Base-by-base conservation (phyloP, 2,797 vertebrate species). In the Molossus molossus region DNA sequence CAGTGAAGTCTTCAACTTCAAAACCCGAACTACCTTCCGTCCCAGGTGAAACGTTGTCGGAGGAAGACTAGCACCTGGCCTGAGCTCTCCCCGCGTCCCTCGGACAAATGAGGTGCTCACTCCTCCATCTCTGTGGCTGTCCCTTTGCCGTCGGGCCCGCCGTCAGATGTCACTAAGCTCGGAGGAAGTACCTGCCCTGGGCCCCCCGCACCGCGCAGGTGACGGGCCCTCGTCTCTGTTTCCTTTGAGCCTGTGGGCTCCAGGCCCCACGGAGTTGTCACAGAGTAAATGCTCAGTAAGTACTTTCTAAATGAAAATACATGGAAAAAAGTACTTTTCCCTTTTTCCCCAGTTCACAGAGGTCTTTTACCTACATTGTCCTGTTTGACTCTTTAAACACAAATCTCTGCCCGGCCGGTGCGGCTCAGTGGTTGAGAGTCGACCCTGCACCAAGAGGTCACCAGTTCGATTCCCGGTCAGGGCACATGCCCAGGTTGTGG, bases 161-260 rank as follows among this genome's bases (percentile, higher is more conserved):
- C 23, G 2, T 90, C 72, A 57, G 20, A 55, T 27, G 21, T 48
- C 58, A 7, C 60, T 20, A 23, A 81, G 58, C 9, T 53, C 57
- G 37, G 12, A 2, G 2, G 3, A 48, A 6, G 14, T 9, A 33
- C 10, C 12, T 53, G 9, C 53, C 53, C 0, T 1, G 6, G 73
- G 29, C 18, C 23, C 27, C n/a, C 0, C 5, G 11, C 11, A 5
- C 10, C 14, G 13, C 2, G 3, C 0, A 45, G 65, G 10, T 33
- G 23, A 62, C 0, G 29, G 53, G 9, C n/a, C 45, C 1, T 25
- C 70, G 17, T 5, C 0, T 13, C 8, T 72, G 11, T 21, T 90
- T 64, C 29, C 18, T 25, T 23, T 81, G 2, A 80, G 60, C 17
- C 60, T 10, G 3, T 20, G 1, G 14, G 11, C 3, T 73, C 27